Evolutionary conservation across 2,888 invertebrate species (phyloP), one percentile per base, ranked within the genome.

Genomic region (Dicycla oo): DNA sequence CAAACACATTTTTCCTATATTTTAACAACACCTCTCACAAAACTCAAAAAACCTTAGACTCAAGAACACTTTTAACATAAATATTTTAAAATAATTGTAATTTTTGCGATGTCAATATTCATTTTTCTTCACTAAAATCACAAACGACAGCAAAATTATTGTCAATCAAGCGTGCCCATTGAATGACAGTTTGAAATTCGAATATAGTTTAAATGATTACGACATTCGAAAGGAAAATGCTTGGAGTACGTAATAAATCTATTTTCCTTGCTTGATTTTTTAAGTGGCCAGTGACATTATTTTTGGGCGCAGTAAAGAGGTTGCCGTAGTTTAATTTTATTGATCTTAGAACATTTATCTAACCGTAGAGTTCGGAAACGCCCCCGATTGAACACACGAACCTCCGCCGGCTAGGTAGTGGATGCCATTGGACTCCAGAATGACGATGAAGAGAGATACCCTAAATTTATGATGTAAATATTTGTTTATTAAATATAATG

Each of bases 141-240:
- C 83, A 80, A 70, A 53, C 80, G 70, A 69, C 51, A 69, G 60
- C 65, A 82, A 69, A 34, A 34, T 34, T 34, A 72, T 63, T 73
- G 79, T 63, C 79, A 75, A 75, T 82, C 74, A 78, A 67, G 72
- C 85, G 78, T 74, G 11, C 20, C 49, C 58, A 72, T 73, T 69
- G 70, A 77, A 60, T 62, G 75, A 65, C 84, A 69, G 45, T 66
- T 74, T 73, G 68, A 80, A 84, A 81, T 78, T 86, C 69, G 72
- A 86, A 86, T 69, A 80, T 66, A 67, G 56, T 57, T 75, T 73
- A 61, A 56, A 70, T 63, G 34, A 71, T 60, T 69, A 49, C 26
- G 57, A 60, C 15, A 54, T 58, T 74, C 64, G 38, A 73, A 78
- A 72, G 69, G 66, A 54, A 56, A 60, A 23, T 30, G 38, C n/a